Percentiles rank a stretch among this genome's conserved stretches.
These are phyloP conservation scores for Anastrepha obliqua DNA, from an alignment of 1,140 invertebrate genomes.

Conservation along the genomic window DNA sequence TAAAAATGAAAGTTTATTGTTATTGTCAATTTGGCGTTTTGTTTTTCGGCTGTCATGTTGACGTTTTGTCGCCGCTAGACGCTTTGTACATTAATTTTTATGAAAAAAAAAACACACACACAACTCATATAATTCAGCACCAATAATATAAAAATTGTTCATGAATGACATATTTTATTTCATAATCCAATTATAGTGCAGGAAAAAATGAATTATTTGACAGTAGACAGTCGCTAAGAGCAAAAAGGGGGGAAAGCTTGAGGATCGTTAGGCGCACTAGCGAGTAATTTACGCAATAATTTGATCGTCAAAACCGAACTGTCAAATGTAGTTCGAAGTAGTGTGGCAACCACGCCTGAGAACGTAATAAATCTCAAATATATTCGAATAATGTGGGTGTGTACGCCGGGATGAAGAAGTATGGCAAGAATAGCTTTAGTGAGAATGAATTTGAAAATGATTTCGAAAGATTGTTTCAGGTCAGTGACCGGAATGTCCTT, in stretches of 20 bases:
- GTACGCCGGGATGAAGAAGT: not conserved
- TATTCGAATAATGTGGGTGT: not conserved
- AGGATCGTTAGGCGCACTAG: not conserved
- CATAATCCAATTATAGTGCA: constrained; percentile 10
- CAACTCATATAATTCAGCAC: not conserved
- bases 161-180: constrained; percentile 46
- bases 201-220: not conserved
- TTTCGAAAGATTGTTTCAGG: no score
- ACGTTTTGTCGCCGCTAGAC: constrained; percentile 27
- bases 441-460: no score
- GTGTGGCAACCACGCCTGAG: not conserved
- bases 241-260: not conserved
- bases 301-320: not conserved
- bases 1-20: constrained; percentile 39
- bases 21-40: constrained; percentile 3
- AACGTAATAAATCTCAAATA: not conserved
- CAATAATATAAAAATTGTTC: not conserved
- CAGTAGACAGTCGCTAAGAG: not conserved
- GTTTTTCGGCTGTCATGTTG: constrained; percentile 31
- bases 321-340: not conserved
- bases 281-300: not conserved
- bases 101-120: not conserved
- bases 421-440: no score
- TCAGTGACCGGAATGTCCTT: no score
- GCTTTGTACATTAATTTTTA: not conserved